Evolutionary conservation across 2,113 vertebrate genomes (phyloP).

Genomic region (Neogale vison): DNA sequence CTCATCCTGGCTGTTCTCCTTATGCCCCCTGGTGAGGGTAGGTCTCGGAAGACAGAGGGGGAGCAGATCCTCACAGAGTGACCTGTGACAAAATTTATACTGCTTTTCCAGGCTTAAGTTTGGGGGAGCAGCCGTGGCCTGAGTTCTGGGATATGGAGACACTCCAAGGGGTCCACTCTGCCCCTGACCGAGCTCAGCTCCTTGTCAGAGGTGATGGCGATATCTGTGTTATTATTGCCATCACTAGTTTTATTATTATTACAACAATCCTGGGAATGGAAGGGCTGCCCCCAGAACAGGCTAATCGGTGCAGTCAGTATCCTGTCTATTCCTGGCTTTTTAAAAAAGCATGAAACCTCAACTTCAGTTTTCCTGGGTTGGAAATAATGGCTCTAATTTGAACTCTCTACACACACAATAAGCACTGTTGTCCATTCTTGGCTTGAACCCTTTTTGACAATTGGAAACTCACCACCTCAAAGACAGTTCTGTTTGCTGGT

Average conservation of each 20-base stretch:
- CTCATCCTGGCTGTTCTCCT: not conserved
- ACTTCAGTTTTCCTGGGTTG: not conserved
- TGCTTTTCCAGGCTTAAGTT: not conserved
- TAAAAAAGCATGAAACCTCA: not conserved
- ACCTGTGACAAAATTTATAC: not conserved
- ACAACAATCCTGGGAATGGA: not conserved
- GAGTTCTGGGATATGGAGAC: not conserved
- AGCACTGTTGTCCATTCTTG: not conserved
- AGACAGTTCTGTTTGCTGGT: not conserved
- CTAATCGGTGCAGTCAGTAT: not conserved
- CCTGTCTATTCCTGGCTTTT: not conserved
- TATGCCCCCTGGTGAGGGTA: not conserved
- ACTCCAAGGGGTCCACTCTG: not conserved
- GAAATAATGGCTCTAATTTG: not conserved
- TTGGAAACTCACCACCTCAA: not conserved
- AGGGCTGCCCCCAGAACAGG: not conserved
- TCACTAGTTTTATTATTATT: not conserved
- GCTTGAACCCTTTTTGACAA: not conserved
- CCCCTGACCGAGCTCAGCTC: not conserved
- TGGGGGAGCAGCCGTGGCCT: not conserved
- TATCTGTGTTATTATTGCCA: not conserved
- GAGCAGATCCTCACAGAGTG: not conserved
- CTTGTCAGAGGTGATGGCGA: fast-evolving
- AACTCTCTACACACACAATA: not conserved
- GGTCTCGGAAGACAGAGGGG: not conserved